Evolutionary conservation across 2,113 vertebrate genomes (phyloP), one percentile per base, ranked within the genome.

Genomic region (Zingel zingel): DNA sequence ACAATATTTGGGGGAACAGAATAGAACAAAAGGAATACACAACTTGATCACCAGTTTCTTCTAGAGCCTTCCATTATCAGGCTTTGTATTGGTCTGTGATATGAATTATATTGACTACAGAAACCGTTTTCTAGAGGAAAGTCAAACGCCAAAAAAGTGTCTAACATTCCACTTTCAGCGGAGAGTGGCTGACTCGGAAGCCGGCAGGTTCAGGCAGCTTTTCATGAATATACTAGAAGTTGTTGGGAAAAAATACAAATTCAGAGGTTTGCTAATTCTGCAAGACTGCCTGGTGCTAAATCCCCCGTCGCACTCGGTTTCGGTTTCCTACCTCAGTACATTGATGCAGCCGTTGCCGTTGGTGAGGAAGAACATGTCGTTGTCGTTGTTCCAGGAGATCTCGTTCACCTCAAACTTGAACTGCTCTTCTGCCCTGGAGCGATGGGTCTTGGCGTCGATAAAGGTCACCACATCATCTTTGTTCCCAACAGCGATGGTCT

Each of bases 381-480:
- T 99, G 88, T 99, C 97, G 0, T 99, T 99, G 93, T 98, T 99
- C 98, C 98, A 99, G 6, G 98, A 99, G 90, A 99, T 99, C 94
- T 99, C 98, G 2, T 99, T 99, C 89, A 99, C 98, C 90, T 99
- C 98, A 70, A 99, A 99, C 92, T 99, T 99, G 90, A 99, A 99
- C 92, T 99, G 97, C 15, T 99, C 98, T 86, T 99, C 98, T 0
- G 97, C 98, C 70, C 93, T 97, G n/a, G 98, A 97, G 51, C 98
- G 97, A 77, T 99, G 96, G 0, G 97, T 98, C 90, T 98, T 99
- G 79, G 97, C 97, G 67, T 99, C 98, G 56, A 99, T 99, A 78
- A 99, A 99, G 8, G 98, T 99, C 69, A 99, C 98, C n/a, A 99
- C 97, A 0, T 99, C 98, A n/a, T 99, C 98, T 80, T 99, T 99